Evolutionary conservation across 1,140 invertebrate species (phyloP).

Genomic region (Brachionus asplanchnoidis): DNA sequence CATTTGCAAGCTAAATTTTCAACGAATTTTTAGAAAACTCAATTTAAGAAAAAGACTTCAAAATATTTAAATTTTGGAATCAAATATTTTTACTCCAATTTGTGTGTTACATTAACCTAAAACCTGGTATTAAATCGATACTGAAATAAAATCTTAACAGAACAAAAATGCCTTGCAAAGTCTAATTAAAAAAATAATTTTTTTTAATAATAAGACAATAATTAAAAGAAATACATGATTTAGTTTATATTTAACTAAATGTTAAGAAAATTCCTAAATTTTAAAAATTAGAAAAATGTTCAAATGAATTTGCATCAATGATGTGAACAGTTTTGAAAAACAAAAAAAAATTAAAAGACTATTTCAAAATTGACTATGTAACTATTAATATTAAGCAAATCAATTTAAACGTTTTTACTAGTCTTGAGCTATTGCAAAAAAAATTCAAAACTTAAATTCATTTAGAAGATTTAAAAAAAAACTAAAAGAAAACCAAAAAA

Average conservation of each 20-base stretch:
- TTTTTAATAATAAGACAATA: neutral
- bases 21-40: too few species aligned
- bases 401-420: slow-evolving; percentile 25
- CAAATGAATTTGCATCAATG: neutral
- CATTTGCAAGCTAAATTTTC: too few species aligned
- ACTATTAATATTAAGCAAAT: neutral
- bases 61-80: too few species aligned
- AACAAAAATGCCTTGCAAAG: too few species aligned
- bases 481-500: neutral
- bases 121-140: too few species aligned
- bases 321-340: slow-evolving; percentile 20
- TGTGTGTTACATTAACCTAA: too few species aligned
- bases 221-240: neutral
- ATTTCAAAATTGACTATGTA: slow-evolving; percentile 14
- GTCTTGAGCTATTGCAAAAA: slow-evolving; percentile 7
- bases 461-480: neutral
- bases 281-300: neutral
- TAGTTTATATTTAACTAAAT: neutral
- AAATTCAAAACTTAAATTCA: neutral
- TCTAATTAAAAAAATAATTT: neutral
- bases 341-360: neutral
- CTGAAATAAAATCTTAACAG: too few species aligned
- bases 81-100: too few species aligned
- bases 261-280: neutral
- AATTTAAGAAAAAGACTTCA: too few species aligned